These are phyloP conservation scores for Drosophila subquinaria DNA, from an alignment of 2,888 invertebrate genomes.

Conservation along the genomic window DNA sequence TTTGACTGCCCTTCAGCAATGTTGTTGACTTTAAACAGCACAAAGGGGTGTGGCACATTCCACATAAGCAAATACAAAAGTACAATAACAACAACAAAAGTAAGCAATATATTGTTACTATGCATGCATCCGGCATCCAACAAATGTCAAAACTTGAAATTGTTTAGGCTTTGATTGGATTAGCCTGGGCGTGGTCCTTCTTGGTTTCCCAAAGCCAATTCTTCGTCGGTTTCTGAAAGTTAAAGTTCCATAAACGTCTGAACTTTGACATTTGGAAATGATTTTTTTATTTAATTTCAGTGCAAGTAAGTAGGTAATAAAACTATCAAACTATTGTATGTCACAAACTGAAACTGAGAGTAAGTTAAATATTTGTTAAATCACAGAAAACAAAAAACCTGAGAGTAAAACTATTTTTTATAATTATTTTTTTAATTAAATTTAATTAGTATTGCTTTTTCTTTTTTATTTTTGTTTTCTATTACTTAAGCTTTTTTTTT, in stretches of 20 bases:
- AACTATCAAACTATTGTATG: neutral
- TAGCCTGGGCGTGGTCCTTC: constrained; percentile 43
- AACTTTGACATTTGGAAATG: constrained; percentile 14
- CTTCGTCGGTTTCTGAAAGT: neutral
- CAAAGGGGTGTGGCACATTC: constrained; percentile 43
- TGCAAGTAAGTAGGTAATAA: neutral
- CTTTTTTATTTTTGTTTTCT: neutral
- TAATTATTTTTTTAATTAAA: neutral
- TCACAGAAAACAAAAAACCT: neutral
- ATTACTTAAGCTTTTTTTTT: neutral
- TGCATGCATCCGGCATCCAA: constrained; percentile 46
- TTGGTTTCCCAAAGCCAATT: neutral
- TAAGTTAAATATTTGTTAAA: neutral
- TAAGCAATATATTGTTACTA: constrained; percentile 37
- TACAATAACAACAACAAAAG: constrained; percentile 15
- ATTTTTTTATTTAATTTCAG: neutral
- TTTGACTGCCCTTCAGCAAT: constrained; percentile 53
- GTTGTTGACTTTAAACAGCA: constrained; percentile 49
- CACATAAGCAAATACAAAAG: constrained; percentile 13
- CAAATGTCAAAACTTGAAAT: constrained; percentile 42
- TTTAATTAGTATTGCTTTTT: neutral
- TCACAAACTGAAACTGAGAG: neutral
- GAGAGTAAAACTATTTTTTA: neutral
- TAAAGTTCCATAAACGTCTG: constrained; percentile 2
- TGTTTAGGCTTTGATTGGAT: constrained; percentile 56